Conservation (phyloP, 2,888 invertebrate genomes). For the Pocota personata region DNA sequence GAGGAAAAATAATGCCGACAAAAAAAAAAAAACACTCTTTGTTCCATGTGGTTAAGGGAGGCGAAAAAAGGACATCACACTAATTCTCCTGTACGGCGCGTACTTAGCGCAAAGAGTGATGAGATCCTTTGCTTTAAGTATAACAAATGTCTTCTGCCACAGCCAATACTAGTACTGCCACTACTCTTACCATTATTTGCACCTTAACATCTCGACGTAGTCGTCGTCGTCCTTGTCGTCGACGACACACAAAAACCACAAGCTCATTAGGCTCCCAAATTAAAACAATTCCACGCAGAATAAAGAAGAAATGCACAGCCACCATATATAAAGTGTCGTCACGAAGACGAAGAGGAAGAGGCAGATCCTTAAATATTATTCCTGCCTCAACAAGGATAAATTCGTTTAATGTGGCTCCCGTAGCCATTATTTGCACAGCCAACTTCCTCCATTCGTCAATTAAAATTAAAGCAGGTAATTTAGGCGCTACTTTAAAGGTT, state of each 20-base stretch:
- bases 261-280: slow-evolving; percentile 72
- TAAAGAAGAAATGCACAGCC: slow-evolving; percentile 55
- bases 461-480: slow-evolving; percentile 72
- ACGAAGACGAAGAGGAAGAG: background rate
- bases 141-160: slow-evolving; percentile 60
- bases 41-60: slow-evolving; percentile 25
- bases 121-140: slow-evolving; percentile 64
- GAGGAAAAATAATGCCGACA: background rate
- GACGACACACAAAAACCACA: slow-evolving; percentile 61
- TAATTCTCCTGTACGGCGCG: slow-evolving; percentile 57
- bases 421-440: slow-evolving; percentile 67
- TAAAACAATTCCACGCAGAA: slow-evolving; percentile 72
- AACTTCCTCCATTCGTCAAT: slow-evolving; percentile 67
- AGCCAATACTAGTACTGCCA: slow-evolving; percentile 25
- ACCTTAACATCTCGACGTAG: slow-evolving; percentile 19
- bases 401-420: slow-evolving; percentile 66
- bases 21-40: slow-evolving; percentile 21
- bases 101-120: slow-evolving; percentile 66
- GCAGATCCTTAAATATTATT: slow-evolving; percentile 68
- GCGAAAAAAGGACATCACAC: slow-evolving; percentile 64
- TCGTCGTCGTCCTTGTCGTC: background rate
- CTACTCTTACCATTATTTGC: slow-evolving; percentile 37
- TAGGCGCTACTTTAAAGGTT: slow-evolving; percentile 69
- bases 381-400: slow-evolving; percentile 66
- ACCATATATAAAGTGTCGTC: slow-evolving; percentile 32